Evolutionary conservation across 2,888 invertebrate species (phyloP).

Genomic region (Parascotia fuliginaria): DNA sequence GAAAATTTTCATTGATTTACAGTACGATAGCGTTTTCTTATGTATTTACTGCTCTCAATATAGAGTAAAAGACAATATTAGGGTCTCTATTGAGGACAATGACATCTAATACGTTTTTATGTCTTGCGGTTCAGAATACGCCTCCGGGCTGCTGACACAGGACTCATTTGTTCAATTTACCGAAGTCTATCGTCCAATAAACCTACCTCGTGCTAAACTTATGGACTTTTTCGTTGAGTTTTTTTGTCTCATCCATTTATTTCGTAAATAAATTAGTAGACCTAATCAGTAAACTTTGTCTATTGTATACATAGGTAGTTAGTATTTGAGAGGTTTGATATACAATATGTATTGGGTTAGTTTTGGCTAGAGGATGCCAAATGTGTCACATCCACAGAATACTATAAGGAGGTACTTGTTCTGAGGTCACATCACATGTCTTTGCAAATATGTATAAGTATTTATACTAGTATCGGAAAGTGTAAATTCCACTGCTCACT

Average conservation of each 20-base stretch:
- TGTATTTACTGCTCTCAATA: constrained; percentile 12
- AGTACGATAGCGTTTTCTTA: constrained; percentile 3
- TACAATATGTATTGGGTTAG: not conserved
- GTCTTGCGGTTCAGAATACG: constrained; percentile 34
- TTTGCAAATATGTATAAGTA: too few species aligned
- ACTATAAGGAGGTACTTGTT: too few species aligned
- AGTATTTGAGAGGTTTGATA: not conserved
- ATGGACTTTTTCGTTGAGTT: constrained; percentile 26
- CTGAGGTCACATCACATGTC: too few species aligned
- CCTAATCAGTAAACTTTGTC: constrained; percentile 23
- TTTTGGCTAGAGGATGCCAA: too few species aligned
- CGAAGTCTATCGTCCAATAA: constrained; percentile 48
- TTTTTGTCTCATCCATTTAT: constrained; percentile 30
- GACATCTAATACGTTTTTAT: constrained; percentile 17
- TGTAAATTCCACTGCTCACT: too few species aligned
- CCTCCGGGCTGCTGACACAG: constrained; percentile 41
- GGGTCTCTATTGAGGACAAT: constrained; percentile 6
- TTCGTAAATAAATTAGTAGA: constrained; percentile 23
- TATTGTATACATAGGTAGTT: not conserved
- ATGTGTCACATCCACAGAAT: too few species aligned
- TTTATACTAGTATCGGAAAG: too few species aligned
- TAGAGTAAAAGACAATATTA: constrained; percentile 6
- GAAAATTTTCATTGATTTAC: constrained; percentile 2
- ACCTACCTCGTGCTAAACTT: constrained; percentile 40
- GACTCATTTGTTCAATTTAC: constrained; percentile 58